Conservation (phyloP, 2,113 vertebrate genomes). For the Eolophus roseicapilla region DNA sequence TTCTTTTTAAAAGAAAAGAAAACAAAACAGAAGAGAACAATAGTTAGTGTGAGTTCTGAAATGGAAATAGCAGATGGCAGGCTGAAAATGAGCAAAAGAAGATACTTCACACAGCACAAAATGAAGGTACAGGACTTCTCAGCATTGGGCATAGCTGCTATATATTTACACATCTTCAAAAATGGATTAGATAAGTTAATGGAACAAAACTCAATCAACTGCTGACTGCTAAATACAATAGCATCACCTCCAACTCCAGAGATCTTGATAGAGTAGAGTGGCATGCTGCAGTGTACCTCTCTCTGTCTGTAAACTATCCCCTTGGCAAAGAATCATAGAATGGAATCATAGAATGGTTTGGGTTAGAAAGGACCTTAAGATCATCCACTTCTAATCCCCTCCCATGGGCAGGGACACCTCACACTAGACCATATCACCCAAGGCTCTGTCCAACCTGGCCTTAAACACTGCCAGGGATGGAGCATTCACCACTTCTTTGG, state of each 20-base stretch:
- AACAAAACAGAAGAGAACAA: neutral
- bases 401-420: no score
- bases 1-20: neutral
- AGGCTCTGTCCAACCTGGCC: neutral
- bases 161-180: neutral
- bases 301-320: neutral
- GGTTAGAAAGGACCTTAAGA: neutral
- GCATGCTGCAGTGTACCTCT: neutral
- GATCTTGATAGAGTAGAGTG: rapidly evolving
- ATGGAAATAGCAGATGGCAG: neutral
- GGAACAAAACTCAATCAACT: rapidly evolving
- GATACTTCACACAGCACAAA: neutral
- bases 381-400: neutral
- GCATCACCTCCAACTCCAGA: neutral
- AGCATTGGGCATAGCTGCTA: neutral
- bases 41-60: neutral
- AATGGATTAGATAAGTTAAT: neutral
- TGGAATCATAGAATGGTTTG: neutral
- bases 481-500: neutral
- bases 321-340: neutral
- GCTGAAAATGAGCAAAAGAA: neutral
- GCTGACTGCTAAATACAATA: neutral
- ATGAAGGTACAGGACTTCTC: neutral
- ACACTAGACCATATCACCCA: neutral
- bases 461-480: neutral